These are phyloP conservation scores for Netelia melanura DNA, from an alignment of 2,888 invertebrate genomes.

Conservation along the genomic window DNA sequence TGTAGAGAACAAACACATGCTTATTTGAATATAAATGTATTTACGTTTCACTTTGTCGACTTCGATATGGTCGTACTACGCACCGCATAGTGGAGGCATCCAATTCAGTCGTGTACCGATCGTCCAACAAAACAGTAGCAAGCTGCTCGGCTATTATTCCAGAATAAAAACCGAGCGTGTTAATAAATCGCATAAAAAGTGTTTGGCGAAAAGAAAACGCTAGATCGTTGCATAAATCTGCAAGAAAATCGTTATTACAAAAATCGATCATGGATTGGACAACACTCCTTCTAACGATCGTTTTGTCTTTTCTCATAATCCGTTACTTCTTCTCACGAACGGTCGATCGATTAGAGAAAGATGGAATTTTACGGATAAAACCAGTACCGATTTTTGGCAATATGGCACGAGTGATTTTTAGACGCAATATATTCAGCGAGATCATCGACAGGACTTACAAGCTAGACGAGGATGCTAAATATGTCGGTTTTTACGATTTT, in stretches of 20 bases:
- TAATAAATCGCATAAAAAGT: neutral
- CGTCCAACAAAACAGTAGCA: neutral
- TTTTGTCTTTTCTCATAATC: neutral
- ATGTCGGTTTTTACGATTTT: conserved; percentile 78
- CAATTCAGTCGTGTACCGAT: neutral
- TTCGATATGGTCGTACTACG: neutral
- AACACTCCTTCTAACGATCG: neutral
- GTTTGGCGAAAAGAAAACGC: neutral
- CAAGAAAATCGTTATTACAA: neutral
- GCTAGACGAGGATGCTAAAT: conserved; percentile 57
- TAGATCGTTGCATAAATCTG: neutral
- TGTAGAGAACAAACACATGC: no score
- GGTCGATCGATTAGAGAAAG: conserved; percentile 27
- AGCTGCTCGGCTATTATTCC: neutral
- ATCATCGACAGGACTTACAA: conserved; percentile 66
- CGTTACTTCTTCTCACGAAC: conserved; percentile 15
- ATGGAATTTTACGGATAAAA: conserved; percentile 19
- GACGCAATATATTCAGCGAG: conserved; percentile 34
- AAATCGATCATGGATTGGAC: conserved; percentile 13
- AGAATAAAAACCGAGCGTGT: neutral
- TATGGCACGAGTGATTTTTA: conserved; percentile 61
- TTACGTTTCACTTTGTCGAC: no score
- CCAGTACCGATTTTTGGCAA: conserved; percentile 62
- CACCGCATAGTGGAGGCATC: neutral
- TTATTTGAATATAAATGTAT: no score